Percentiles rank a stretch among this genome's conserved stretches.
These are phyloP conservation scores for Ganaspis sp. DNA, from an alignment of 1,140 invertebrate genomes.

Conservation along the genomic window DNA sequence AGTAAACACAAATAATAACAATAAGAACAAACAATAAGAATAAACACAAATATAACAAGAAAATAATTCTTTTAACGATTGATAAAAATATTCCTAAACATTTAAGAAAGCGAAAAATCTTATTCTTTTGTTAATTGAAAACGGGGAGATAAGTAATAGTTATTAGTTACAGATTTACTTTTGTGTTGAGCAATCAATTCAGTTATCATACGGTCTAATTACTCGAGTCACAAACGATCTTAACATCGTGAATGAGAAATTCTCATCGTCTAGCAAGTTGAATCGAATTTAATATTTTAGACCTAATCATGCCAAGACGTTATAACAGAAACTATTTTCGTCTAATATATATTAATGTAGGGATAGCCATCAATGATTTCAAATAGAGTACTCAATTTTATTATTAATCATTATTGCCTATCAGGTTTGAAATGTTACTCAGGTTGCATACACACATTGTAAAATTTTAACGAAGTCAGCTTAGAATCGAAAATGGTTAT, in stretches of 20 bases:
- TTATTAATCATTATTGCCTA: not conserved
- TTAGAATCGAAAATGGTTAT: not conserved
- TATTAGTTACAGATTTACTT: too few relatives aligned
- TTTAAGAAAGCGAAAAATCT: too few relatives aligned
- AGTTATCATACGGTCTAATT: not conserved
- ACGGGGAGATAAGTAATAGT: too few relatives aligned
- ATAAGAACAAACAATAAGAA: too few relatives aligned
- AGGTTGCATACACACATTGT: too few relatives aligned
- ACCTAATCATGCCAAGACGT: constrained; percentile 62
- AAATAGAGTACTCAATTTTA: not conserved
- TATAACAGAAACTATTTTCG: constrained; percentile 37
- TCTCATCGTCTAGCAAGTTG: constrained; percentile 62
- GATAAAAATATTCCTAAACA: too few relatives aligned
- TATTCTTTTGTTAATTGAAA: too few relatives aligned
- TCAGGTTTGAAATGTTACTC: not conserved
- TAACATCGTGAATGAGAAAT: not conserved
- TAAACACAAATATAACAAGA: too few relatives aligned
- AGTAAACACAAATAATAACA: too few relatives aligned
- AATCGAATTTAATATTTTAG: constrained; percentile 72
- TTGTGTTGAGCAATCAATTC: too few relatives aligned
- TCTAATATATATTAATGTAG: constrained; percentile 65
- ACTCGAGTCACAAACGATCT: not conserved
- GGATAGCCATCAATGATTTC: constrained; percentile 14
- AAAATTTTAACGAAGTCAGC: too few relatives aligned
- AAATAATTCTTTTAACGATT: too few relatives aligned